phyloP scores from a whole-genome alignment of 2,797 vertebrate genomes.

The Pangasius mekongensis region DNA sequence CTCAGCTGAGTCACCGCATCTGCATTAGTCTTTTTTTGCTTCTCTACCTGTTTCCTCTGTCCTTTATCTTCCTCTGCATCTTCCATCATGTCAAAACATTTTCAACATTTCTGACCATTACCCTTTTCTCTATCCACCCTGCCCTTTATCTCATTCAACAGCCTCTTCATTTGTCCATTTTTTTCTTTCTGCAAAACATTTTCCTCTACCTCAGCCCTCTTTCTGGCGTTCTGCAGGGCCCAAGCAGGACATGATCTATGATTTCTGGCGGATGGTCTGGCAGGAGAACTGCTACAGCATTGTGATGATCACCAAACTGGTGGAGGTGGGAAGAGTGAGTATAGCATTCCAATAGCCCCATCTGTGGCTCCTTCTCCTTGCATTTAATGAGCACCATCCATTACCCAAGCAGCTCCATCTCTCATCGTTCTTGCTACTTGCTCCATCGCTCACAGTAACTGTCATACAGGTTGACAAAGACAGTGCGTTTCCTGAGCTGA shows the following conservation, averaged over 20 bases:
- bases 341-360: constrained; percentile 28
- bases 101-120: constrained; percentile 29
- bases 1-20: neutral
- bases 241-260: constrained; percentile 96
- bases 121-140: constrained; percentile 27
- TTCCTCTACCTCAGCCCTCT: constrained; percentile 42
- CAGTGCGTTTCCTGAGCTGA: constrained; percentile 7
- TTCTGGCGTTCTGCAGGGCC: constrained; percentile 78
- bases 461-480: constrained; percentile 42
- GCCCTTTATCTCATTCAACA: neutral
- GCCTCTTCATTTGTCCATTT: neutral
- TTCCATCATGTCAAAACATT: neutral
- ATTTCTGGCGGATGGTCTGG: constrained; percentile 99
- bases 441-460: constrained; percentile 10
- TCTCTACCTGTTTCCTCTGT: neutral
- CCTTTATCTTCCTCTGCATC: neutral
- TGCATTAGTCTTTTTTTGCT: constrained; percentile 4
- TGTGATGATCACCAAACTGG: constrained; percentile 97
- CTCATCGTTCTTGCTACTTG: constrained; percentile 16
- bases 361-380: constrained; percentile 1
- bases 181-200: constrained; percentile 18
- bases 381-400: constrained; percentile 43
- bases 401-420: constrained; percentile 17
- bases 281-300: constrained; percentile 97
- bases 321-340: constrained; percentile 96